Evolutionary conservation across 1,140 invertebrate genomes (phyloP).

Genomic region (Apis mellifera): Amel_HAv3.1 CM009940.2:2890501-2891000

Average conservation of each 20-base stretch:
- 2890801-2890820: background rate
- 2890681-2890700: background rate
- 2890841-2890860: background rate
- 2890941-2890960: no score
- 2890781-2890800: background rate
- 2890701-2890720: background rate
- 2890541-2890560: conserved; percentile 3
- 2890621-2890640: background rate
- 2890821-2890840: background rate
- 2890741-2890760: background rate
- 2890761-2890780: background rate
- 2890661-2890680: background rate
- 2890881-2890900: no score
- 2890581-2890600: background rate
- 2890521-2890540: background rate
- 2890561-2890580: no score
- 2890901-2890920: no score
- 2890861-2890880: no score
- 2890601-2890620: background rate
- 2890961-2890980: no score
- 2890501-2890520: background rate
- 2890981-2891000: no score
- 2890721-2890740: background rate
- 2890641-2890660: background rate
- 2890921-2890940: no score